These are phyloP conservation scores for Drosophila infuscata DNA, from an alignment of 2,888 invertebrate genomes.

Conservation along the genomic window DNA sequence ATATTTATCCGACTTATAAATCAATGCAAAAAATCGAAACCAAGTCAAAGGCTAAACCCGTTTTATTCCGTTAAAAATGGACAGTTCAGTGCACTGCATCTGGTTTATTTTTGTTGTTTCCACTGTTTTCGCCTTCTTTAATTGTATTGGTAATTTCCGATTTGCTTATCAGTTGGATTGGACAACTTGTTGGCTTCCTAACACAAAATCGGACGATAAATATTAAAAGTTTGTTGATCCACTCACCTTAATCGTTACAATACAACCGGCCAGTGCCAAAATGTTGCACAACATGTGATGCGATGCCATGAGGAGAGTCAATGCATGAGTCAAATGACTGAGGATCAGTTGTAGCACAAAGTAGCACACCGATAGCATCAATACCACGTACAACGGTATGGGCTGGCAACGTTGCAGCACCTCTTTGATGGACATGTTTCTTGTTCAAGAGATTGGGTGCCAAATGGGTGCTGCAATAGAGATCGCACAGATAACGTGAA, in stretches of 20 bases:
- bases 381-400: slow-evolving; percentile 90
- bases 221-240: slow-evolving; percentile 28
- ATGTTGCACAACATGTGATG: slow-evolving; percentile 98
- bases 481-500: slow-evolving; percentile 28
- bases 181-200: slow-evolving; percentile 38
- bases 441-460: neutral
- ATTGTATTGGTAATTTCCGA: slow-evolving; percentile 13
- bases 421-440: slow-evolving; percentile 91
- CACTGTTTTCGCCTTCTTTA: neutral
- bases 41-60: slow-evolving; percentile 44
- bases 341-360: slow-evolving; percentile 94
- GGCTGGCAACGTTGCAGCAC: slow-evolving; percentile 91
- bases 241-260: slow-evolving; percentile 92
- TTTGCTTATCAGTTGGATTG: slow-evolving; percentile 50
- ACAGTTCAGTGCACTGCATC: slow-evolving; percentile 49
- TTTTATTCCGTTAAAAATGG: slow-evolving; percentile 19
- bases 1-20: slow-evolving; percentile 15
- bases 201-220: slow-evolving; percentile 12
- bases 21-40: slow-evolving; percentile 18
- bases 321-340: slow-evolving; percentile 95
- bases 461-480: slow-evolving; percentile 8
- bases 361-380: slow-evolving; percentile 90
- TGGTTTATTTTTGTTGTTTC: slow-evolving; percentile 13
- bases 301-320: slow-evolving; percentile 95
- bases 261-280: slow-evolving; percentile 92